These are phyloP conservation scores for Pogonophryne albipinna DNA, from an alignment of 2,797 vertebrate species.

Conservation along the genomic window DNA sequence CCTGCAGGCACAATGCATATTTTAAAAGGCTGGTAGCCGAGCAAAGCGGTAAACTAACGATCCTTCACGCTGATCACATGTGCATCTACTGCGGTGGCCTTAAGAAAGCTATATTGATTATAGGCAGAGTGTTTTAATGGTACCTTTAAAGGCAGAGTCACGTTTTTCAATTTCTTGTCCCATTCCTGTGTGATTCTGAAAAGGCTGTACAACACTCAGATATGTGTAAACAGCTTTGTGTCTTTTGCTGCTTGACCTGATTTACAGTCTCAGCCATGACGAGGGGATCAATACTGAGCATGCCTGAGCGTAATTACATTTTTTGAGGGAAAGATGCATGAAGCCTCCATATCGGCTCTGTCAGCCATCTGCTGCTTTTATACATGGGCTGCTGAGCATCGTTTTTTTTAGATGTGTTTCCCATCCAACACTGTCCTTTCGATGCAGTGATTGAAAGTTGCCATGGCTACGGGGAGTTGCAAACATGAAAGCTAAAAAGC, in stretches of 20 bases:
- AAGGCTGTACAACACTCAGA: too few relatives aligned
- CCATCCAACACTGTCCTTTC: slow-evolving; percentile 1
- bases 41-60: background rate
- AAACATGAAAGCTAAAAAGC: slow-evolving; percentile 3
- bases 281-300: slow-evolving; percentile 56
- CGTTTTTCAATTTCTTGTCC: slow-evolving; percentile 11
- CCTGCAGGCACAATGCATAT: background rate
- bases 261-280: slow-evolving; percentile 36
- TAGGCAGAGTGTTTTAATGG: slow-evolving; percentile 17
- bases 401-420: slow-evolving; percentile 12
- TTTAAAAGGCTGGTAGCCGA: background rate
- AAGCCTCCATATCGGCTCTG: slow-evolving; percentile 21
- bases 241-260: slow-evolving; percentile 22
- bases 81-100: background rate
- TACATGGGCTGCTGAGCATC: slow-evolving; percentile 3
- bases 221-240: slow-evolving; percentile 8
- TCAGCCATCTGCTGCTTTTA: slow-evolving; percentile 24
- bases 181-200: background rate
- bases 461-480: background rate
- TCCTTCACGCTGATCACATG: slow-evolving; percentile 23
- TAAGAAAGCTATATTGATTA: slow-evolving; percentile 29
- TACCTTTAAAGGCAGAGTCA: slow-evolving; percentile 17
- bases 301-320: slow-evolving; percentile 37
- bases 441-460: slow-evolving; percentile 6
- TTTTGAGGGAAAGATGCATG: slow-evolving; percentile 16